These are phyloP conservation scores for Phania funesta DNA, from an alignment of 2,888 invertebrate genomes.

Conservation along the genomic window DNA sequence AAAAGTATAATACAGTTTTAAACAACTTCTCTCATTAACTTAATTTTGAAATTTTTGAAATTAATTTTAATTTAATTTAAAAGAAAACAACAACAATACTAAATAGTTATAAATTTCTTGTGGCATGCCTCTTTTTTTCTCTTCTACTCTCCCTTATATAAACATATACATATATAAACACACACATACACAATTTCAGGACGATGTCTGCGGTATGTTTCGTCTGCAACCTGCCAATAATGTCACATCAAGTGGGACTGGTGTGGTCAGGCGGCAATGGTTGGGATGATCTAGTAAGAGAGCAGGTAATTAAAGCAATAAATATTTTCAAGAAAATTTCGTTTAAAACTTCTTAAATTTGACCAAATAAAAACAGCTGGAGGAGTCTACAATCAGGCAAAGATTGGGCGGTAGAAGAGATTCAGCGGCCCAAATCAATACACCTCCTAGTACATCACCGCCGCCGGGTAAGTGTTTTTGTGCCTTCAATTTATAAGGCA, in stretches of 20 bases:
- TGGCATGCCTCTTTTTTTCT: conserved; percentile 35
- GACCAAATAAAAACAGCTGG: conserved; percentile 78
- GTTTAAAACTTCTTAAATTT: background rate
- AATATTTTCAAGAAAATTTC: background rate
- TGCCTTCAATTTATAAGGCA: background rate
- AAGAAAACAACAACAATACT: no score
- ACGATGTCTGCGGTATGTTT: conserved; percentile 97
- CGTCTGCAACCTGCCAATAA: conserved; percentile 96
- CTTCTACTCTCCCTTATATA: background rate
- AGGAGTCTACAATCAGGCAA: conserved; percentile 92
- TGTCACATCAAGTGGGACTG: conserved; percentile 95
- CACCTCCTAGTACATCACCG: conserved; percentile 90
- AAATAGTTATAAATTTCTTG: conserved; percentile 2
- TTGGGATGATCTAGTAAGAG: conserved; percentile 95
- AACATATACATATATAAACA: background rate
- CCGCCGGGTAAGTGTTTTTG: conserved; percentile 73
- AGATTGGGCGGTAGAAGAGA: conserved; percentile 92
- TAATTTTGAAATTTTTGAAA: no score
- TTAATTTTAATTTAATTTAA: no score
- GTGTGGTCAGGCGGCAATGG: conserved; percentile 97
- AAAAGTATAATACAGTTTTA: no score
- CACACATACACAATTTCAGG: conserved; percentile 82
- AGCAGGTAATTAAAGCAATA: conserved; percentile 82
- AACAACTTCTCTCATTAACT: no score
- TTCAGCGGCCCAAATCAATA: conserved; percentile 94